Evolutionary conservation across 2,113 vertebrate species (phyloP).

Genomic region (Alexandromys fortis): DNA sequence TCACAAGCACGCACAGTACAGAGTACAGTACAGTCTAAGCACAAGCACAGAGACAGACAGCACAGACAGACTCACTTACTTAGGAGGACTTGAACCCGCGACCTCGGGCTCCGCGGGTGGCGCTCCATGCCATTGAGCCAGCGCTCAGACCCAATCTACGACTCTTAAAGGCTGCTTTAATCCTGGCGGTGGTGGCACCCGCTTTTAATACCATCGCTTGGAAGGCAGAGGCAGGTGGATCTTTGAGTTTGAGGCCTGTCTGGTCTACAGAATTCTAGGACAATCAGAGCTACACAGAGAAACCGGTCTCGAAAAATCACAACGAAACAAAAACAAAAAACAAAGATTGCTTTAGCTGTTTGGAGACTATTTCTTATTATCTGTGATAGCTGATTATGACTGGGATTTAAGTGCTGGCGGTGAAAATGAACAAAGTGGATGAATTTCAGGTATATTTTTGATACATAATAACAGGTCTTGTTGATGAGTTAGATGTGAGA

Average conservation of each 20-base stretch:
- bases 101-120: too few relatives aligned
- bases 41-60: too few relatives aligned
- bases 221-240: neutral
- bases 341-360: neutral
- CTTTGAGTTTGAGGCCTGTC: neutral
- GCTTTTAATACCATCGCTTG: neutral
- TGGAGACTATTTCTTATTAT: conserved; percentile 23
- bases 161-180: neutral
- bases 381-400: neutral
- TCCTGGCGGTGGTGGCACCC: neutral
- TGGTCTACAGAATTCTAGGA: neutral
- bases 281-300: neutral
- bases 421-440: conserved; percentile 9
- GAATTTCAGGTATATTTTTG: conserved; percentile 2
- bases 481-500: conserved; percentile 21
- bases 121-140: too few relatives aligned
- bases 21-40: too few relatives aligned
- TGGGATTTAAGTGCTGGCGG: neutral
- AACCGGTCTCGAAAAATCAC: neutral
- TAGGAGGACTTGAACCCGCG: too few relatives aligned
- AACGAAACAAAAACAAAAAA: too few relatives aligned
- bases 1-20: too few relatives aligned
- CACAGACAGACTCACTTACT: too few relatives aligned
- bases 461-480: conserved; percentile 29
- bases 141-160: neutral